Percentiles rank a stretch among this genome's conserved stretches.
Evolutionary conservation across 2,113 vertebrate genomes (phyloP).

Genomic region (Malaclemys terrapin): DNA sequence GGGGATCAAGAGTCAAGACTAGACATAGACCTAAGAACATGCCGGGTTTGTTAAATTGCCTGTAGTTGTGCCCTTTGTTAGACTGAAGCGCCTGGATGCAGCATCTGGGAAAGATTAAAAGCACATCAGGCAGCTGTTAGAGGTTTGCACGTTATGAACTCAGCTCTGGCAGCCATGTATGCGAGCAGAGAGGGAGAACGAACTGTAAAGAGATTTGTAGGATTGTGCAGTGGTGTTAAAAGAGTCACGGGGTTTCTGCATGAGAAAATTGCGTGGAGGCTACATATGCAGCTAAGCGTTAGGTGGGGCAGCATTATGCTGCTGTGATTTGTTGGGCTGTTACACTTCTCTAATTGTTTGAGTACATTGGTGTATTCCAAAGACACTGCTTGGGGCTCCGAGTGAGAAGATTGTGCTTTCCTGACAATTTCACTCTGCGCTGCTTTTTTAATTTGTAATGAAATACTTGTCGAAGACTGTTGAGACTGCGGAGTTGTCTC

Average conservation of each 20-base stretch:
- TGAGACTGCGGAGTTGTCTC: background rate
- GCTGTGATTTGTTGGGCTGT: background rate
- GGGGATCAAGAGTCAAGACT: background rate
- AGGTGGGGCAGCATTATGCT: background rate
- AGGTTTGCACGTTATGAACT: slow-evolving; percentile 44
- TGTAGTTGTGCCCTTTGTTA: slow-evolving; percentile 6
- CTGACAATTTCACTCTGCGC: background rate
- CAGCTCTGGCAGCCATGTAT: slow-evolving; percentile 38
- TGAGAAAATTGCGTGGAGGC: background rate
- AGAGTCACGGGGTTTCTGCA: background rate
- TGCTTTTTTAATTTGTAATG: background rate
- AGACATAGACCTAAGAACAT: slow-evolving; percentile 22
- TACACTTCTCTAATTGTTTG: slow-evolving; percentile 16
- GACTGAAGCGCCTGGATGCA: background rate
- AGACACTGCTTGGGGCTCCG: background rate
- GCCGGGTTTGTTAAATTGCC: background rate
- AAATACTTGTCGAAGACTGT: background rate
- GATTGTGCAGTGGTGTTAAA: background rate
- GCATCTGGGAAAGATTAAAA: slow-evolving; percentile 66
- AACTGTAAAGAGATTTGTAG: background rate
- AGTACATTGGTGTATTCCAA: background rate
- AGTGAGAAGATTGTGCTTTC: background rate
- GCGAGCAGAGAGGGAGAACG: background rate
- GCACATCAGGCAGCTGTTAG: slow-evolving; percentile 42
- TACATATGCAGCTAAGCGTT: background rate